A percentile compares a stretch with the other conserved stretches of the same genome.
Evolutionary conservation across 2,888 invertebrate species (phyloP).

Genomic region (Cheilosia impressa): DNA sequence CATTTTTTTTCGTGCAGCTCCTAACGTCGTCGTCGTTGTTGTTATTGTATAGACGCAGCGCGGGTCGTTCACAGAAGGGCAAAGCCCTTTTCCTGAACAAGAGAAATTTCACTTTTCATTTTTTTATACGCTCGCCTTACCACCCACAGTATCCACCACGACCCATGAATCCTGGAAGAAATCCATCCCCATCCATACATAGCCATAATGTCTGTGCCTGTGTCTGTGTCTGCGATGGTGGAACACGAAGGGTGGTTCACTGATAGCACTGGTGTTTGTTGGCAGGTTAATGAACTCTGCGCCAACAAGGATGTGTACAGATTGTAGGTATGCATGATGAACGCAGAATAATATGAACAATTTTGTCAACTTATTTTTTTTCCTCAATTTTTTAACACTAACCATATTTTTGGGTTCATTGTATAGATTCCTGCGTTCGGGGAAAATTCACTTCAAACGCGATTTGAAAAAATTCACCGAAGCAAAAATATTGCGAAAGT

Average conservation of each 20-base stretch:
- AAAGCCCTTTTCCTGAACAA: slow-evolving; percentile 75
- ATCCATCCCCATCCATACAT: slow-evolving; percentile 48
- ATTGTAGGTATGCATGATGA: slow-evolving; percentile 56
- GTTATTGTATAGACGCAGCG: slow-evolving; percentile 71
- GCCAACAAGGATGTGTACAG: slow-evolving; percentile 69
- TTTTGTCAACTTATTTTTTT: slow-evolving; percentile 5
- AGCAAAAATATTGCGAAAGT: slow-evolving; percentile 82
- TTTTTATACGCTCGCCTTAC: slow-evolving; percentile 77
- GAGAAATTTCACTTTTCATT: slow-evolving; percentile 83
- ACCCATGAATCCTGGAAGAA: slow-evolving; percentile 54
- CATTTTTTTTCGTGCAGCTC: slow-evolving; percentile 17
- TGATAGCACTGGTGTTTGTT: slow-evolving; percentile 46
- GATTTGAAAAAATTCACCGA: slow-evolving; percentile 83
- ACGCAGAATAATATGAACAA: slow-evolving; percentile 33
- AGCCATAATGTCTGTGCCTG: slow-evolving; percentile 19
- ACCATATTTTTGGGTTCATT: slow-evolving; percentile 54
- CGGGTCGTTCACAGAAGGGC: slow-evolving; percentile 74
- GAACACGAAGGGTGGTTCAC: slow-evolving; percentile 56
- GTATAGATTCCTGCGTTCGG: neutral
- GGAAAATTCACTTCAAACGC: slow-evolving; percentile 80
- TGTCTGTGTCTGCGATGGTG: slow-evolving; percentile 37
- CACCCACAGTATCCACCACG: neutral
- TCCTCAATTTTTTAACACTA: slow-evolving; percentile 56
- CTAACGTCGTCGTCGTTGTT: slow-evolving; percentile 74
- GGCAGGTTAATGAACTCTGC: slow-evolving; percentile 70